phyloP scores from a whole-genome alignment of 1,140 invertebrate genomes.

The Drosophila varians region DNA sequence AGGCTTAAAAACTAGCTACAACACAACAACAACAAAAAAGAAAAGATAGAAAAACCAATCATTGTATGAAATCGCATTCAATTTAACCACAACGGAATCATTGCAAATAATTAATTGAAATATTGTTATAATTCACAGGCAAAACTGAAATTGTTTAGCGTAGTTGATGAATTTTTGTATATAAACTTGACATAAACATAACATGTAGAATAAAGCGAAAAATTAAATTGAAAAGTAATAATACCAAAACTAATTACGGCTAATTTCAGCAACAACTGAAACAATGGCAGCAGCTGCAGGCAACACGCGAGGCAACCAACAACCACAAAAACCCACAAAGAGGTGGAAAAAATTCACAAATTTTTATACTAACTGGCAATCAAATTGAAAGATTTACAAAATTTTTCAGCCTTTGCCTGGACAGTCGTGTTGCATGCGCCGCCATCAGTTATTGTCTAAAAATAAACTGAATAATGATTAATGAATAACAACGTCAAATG shows the following conservation, averaged over 20 bases:
- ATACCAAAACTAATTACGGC: slow-evolving; percentile 21
- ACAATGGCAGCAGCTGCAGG: slow-evolving; percentile 8
- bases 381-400: slow-evolving; percentile 77
- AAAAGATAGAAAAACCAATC: slow-evolving; percentile 56
- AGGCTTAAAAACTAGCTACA: slow-evolving; percentile 21
- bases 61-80: slow-evolving; percentile 79
- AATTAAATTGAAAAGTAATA: slow-evolving; percentile 65
- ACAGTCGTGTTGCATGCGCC: slow-evolving; percentile 36
- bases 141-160: slow-evolving; percentile 79
- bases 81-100: slow-evolving; percentile 63
- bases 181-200: slow-evolving; percentile 69
- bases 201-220: slow-evolving; percentile 69
- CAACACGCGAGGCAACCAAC: slow-evolving; percentile 37
- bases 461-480: slow-evolving; percentile 1
- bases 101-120: slow-evolving; percentile 63
- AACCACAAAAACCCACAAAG: slow-evolving; percentile 17
- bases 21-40: too few species aligned
- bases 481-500: slow-evolving; percentile 48
- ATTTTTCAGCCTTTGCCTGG: slow-evolving; percentile 68
- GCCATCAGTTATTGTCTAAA: slow-evolving; percentile 23
- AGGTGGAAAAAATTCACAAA: slow-evolving; percentile 35
- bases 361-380: slow-evolving; percentile 68
- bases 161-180: slow-evolving; percentile 79
- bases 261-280: slow-evolving; percentile 18
- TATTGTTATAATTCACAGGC: slow-evolving; percentile 73